Conservation (phyloP, 2,888 invertebrate genomes). For the Celastrina argiolus region DNA sequence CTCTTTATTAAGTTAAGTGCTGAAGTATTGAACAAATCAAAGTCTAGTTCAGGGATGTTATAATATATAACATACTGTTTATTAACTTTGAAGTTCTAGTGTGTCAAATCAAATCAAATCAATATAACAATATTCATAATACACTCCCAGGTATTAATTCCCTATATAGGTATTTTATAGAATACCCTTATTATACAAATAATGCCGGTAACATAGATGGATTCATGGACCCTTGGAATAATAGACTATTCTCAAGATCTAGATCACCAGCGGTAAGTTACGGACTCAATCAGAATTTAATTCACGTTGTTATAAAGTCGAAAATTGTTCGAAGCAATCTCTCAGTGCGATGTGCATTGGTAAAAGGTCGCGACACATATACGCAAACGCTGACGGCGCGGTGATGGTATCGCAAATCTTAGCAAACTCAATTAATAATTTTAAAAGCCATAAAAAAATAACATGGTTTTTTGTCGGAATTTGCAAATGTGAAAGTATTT, state of each 20-base stretch:
- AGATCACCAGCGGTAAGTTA: background rate
- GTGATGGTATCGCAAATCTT: background rate
- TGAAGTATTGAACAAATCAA: too few relatives aligned
- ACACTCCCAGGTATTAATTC: too few relatives aligned
- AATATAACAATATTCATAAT: too few relatives aligned
- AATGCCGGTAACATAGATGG: too few relatives aligned
- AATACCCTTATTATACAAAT: too few relatives aligned
- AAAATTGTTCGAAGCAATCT: background rate
- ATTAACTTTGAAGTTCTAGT: too few relatives aligned
- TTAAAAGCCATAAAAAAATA: background rate
- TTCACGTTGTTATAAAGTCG: background rate
- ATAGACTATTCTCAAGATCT: background rate
- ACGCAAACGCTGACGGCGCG: background rate
- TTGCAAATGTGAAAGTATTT: conserved; percentile 1
- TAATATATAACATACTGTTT: too few relatives aligned
- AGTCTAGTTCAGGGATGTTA: too few relatives aligned
- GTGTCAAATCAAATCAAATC: too few relatives aligned
- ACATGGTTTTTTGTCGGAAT: background rate
- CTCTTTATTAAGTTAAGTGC: too few relatives aligned
- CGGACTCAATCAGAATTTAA: background rate
- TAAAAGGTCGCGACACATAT: background rate
- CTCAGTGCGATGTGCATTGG: background rate
- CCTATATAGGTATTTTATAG: too few relatives aligned
- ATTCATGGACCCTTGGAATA: background rate
- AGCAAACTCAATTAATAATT: too few relatives aligned